A percentile compares a stretch with the other conserved stretches of the same genome.
Evolutionary conservation across 2,797 vertebrate genomes (phyloP).

Genomic region (Phrynocephalus guinanensis): DNA sequence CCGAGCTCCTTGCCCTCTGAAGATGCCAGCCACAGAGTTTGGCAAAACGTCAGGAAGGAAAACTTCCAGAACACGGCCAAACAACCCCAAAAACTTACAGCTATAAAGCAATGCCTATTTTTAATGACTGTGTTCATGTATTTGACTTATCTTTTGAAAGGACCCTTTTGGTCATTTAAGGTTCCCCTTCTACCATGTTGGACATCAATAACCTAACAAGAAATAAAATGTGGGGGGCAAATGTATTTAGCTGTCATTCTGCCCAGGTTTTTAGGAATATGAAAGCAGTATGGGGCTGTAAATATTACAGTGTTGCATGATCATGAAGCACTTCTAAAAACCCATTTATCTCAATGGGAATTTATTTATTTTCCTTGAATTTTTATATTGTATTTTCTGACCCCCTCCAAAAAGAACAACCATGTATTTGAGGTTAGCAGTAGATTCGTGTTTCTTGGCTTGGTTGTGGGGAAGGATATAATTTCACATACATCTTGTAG

Average conservation of each 20-base stretch:
- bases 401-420: too few species aligned
- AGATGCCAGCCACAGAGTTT: too few species aligned
- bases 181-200: conserved; percentile 1
- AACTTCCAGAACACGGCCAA: too few species aligned
- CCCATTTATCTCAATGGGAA: neutral
- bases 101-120: conserved; percentile 35
- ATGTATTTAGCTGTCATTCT: neutral
- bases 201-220: neutral
- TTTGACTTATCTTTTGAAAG: conserved; percentile 46
- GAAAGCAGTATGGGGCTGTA: neutral
- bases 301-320: neutral
- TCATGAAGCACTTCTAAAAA: neutral
- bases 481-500: too few species aligned
- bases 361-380: too few species aligned
- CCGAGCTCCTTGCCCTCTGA: too few species aligned
- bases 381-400: too few species aligned
- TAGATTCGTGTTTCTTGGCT: too few species aligned
- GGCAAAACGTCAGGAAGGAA: too few species aligned
- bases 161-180: conserved; percentile 15
- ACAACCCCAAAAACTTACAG: too few species aligned
- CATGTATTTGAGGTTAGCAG: too few species aligned
- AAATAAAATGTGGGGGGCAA: neutral
- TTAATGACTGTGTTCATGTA: conserved; percentile 44
- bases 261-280: neutral
- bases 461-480: too few species aligned